A percentile compares a stretch with the other conserved stretches of the same genome.
Evolutionary conservation across 2,888 invertebrate genomes (phyloP).

Genomic region (Tethea ocularis): DNA sequence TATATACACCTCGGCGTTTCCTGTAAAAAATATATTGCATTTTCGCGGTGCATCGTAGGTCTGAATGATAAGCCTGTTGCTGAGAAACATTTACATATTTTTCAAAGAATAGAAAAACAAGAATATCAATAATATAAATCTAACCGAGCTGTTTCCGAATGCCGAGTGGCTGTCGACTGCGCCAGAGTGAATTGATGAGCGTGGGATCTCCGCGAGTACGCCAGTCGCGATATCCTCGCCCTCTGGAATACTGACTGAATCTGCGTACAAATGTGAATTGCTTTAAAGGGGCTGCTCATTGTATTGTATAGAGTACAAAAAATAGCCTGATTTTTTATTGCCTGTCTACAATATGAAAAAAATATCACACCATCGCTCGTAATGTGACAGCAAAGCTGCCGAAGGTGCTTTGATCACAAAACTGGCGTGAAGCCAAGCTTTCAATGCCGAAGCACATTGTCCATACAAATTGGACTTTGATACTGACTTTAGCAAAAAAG

Average conservation of each 20-base stretch:
- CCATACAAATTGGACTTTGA: slow-evolving; percentile 64
- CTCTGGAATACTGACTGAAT: slow-evolving; percentile 85
- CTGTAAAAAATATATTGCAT: slow-evolving; percentile 60
- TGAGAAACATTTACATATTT: neutral
- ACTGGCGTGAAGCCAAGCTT: slow-evolving; percentile 74
- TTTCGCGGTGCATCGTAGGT: neutral
- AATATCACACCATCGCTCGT: slow-evolving; percentile 57
- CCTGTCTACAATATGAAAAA: slow-evolving; percentile 58
- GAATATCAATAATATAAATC: slow-evolving; percentile 25
- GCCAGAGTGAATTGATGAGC: slow-evolving; percentile 88
- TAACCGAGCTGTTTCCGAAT: slow-evolving; percentile 86
- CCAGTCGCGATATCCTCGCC: slow-evolving; percentile 88
- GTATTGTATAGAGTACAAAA: slow-evolving; percentile 29
- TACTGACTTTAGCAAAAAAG: slow-evolving; percentile 76
- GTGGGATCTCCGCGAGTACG: slow-evolving; percentile 87
- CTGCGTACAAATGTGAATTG: slow-evolving; percentile 65
- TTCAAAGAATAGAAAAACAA: neutral
- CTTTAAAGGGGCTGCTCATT: slow-evolving; percentile 3
- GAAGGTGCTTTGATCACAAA: slow-evolving; percentile 65
- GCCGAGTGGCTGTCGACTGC: slow-evolving; percentile 89
- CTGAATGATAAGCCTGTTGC: neutral
- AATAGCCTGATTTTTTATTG: slow-evolving; percentile 31
- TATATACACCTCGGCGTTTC: slow-evolving; percentile 90
- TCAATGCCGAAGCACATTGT: slow-evolving; percentile 70
- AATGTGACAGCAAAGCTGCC: slow-evolving; percentile 67